A percentile compares a stretch with the other conserved stretches of the same genome.
Conservation (phyloP, 2,113 vertebrate species). For the Apodemus speciosus region DNA sequence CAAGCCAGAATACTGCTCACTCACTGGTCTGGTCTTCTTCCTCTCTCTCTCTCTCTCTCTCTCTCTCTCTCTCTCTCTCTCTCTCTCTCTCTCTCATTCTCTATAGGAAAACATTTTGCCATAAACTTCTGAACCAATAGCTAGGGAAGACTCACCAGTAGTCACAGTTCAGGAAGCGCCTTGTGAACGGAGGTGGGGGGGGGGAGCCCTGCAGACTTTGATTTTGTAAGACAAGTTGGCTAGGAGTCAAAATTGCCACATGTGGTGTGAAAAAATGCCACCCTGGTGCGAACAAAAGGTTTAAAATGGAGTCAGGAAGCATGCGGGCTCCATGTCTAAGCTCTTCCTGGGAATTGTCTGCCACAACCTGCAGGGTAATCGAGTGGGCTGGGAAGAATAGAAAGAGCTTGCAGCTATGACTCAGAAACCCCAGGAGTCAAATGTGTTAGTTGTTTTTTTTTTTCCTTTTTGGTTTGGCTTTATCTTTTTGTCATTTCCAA, state of each 20-base stretch:
- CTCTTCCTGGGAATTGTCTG: constrained; percentile 89
- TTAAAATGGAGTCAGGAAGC: constrained; percentile 92
- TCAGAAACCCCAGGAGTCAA: constrained; percentile 77
- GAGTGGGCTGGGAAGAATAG: constrained; percentile 86
- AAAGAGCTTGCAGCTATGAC: constrained; percentile 80
- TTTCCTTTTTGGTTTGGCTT: background rate
- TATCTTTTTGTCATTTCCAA: constrained; percentile 19
- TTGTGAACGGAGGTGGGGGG: constrained; percentile 77
- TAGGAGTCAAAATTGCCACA: constrained; percentile 90
- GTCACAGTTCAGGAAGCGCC: constrained; percentile 71
- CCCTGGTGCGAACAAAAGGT: constrained; percentile 91
- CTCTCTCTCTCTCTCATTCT: background rate
- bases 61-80: background rate
- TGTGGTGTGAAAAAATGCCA: constrained; percentile 92
- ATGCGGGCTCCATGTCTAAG: constrained; percentile 88
- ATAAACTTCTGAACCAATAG: constrained; percentile 80
- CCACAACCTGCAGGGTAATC: constrained; percentile 87
- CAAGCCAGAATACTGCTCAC: constrained; percentile 25
- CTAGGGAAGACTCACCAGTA: constrained; percentile 68
- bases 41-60: background rate
- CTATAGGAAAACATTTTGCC: constrained; percentile 60
- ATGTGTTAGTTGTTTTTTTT: constrained; percentile 65
- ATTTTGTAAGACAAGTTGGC: constrained; percentile 89
- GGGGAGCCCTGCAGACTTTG: constrained; percentile 81
- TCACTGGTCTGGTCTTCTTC: background rate